Percentiles rank a stretch among this genome's conserved stretches.
phyloP scores from a whole-genome alignment of 2,797 vertebrate species.

The Vultur gryphus region DNA sequence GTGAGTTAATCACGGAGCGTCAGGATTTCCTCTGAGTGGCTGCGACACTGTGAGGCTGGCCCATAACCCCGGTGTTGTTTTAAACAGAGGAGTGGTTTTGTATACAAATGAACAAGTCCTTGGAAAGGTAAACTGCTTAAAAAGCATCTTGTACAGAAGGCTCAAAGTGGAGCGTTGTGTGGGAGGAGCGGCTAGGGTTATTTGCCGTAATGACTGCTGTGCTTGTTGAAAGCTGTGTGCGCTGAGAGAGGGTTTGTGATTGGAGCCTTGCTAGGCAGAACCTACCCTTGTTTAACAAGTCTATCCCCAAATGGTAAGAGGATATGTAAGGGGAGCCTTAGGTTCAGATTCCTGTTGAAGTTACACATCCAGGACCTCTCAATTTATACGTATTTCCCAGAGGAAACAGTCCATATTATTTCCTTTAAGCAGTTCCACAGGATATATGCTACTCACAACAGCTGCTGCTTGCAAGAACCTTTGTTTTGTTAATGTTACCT shows the following conservation, averaged over 20 bases:
- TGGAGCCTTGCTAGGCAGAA: neutral
- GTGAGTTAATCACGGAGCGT: neutral
- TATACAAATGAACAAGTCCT: neutral
- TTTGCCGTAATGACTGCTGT: neutral
- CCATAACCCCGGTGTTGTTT: neutral
- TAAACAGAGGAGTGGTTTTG: neutral
- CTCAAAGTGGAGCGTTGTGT: neutral
- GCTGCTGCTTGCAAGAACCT: neutral
- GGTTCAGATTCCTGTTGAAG: neutral
- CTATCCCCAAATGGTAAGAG: neutral
- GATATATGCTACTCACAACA: neutral
- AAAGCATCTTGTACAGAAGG: neutral
- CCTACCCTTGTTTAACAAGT: neutral
- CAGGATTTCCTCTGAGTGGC: neutral
- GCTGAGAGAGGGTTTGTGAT: neutral
- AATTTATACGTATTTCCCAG: neutral
- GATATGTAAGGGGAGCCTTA: neutral
- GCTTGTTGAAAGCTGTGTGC: neutral
- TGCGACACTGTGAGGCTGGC: neutral
- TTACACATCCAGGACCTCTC: neutral
- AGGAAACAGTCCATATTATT: neutral
- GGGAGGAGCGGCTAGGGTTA: rapidly evolving
- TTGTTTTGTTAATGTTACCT: neutral
- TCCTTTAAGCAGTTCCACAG: neutral
- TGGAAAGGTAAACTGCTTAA: neutral